phyloP scores from a whole-genome alignment of 2,113 vertebrate genomes.

The Callaeas wilsoni region DNA sequence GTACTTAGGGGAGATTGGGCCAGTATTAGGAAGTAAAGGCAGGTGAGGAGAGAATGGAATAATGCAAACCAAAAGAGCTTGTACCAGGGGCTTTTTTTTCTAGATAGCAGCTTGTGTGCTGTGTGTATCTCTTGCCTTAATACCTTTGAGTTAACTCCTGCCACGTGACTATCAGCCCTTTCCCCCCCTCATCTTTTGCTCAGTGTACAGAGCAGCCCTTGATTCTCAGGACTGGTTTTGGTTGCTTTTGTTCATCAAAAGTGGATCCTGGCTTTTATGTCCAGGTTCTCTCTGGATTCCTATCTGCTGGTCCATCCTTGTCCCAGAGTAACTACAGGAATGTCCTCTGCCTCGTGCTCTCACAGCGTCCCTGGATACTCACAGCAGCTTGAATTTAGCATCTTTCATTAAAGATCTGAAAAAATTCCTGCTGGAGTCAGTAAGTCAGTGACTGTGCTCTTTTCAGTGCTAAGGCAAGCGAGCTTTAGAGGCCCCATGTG shows the following conservation, averaged over 20 bases:
- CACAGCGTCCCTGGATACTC: neutral
- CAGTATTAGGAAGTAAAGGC: neutral
- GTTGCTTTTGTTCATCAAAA: neutral
- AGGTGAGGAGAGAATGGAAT: neutral
- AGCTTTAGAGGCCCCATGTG: neutral
- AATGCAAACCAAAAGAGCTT: neutral
- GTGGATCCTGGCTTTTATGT: neutral
- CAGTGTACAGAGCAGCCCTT: neutral
- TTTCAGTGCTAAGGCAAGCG: neutral
- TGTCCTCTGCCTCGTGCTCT: neutral
- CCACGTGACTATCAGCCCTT: neutral
- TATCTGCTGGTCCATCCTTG: neutral
- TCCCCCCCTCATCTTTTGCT: neutral
- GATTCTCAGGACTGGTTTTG: neutral
- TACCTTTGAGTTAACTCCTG: neutral
- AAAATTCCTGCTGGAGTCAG: neutral
- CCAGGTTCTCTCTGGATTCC: neutral
- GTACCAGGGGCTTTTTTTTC: neutral
- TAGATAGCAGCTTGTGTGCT: neutral
- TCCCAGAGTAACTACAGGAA: neutral
- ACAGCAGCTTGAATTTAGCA: neutral
- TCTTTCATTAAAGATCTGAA: neutral
- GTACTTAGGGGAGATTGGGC: neutral
- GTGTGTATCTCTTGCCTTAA: neutral
- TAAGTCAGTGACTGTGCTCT: neutral